Base-by-base conservation (phyloP, 2,888 invertebrate species). In the Drosophila hawaiiensis region DNA sequence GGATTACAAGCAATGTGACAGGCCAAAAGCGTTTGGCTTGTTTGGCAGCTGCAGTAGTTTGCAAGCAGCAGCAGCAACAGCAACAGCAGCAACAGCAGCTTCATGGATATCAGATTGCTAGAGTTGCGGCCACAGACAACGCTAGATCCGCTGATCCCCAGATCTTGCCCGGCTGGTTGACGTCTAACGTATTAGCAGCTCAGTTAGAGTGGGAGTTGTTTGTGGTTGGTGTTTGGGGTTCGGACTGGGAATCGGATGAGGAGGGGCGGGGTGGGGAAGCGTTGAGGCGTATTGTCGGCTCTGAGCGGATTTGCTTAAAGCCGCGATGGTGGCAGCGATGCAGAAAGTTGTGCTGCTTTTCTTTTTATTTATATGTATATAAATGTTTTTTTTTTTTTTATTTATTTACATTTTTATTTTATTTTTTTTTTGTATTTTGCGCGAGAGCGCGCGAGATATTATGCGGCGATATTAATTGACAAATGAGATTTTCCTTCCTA, bases 401-500 rank as follows among this genome's bases (percentile, higher is more conserved):
- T 68, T 68, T 73, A 54, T 65, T 77, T 71, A 60, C 75, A 50
- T 62, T 54, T 53, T 29, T 63, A n/a, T n/a, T n/a, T n/a, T n/a
- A 60, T 54, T 53, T 29, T 10, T 58, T 50, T 54, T 37, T 66
- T 54, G 35, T 53, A 52, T 53, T 47, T 54, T 67, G 37, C 37
- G 54, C 54, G n/a, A 58, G 58, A 22, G 43, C 70, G 75, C 76
- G 80, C 72, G 65, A 83, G 89, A 91, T 91, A 82, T 90, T 91
- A 82, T 90, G 90, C 84, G 79, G 84, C 89, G 90, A 91, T 91
- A 91, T 91, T 90, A 90, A 91, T 89, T 91, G 91, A 91, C 91
- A 90, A 91, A 91, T 91, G 91, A 89, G 91, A 86, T 84, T 89
- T 91, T 90, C 91, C 90, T 89, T 89, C 89, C 91, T 82, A 89